Base-by-base conservation (phyloP, 2,888 invertebrate species). In the Mimumesa dahlbomi region DNA sequence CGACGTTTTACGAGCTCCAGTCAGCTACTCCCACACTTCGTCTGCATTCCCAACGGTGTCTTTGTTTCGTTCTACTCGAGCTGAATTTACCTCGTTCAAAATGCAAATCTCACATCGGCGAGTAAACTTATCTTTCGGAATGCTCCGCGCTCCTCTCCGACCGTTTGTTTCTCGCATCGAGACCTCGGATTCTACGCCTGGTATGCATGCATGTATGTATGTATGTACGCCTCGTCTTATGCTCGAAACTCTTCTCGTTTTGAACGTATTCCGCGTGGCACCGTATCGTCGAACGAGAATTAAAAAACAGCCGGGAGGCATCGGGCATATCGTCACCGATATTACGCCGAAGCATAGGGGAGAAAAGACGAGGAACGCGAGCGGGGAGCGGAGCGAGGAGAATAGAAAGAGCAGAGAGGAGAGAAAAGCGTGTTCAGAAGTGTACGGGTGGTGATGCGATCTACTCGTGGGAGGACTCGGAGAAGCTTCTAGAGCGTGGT, bases 401-500 rank as follows among this genome's bases (percentile, higher is more conserved):
- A n/a, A n/a, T n/a, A n/a, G n/a, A n/a, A n/a, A n/a, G n/a, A n/a
- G n/a, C n/a, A n/a, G n/a, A n/a, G 61, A 50, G 50, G 36, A 59
- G 59, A 56, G 65, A 52, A 43, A 50, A 64, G 34, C 54, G 75
- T 61, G 52, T 67, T 70, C 42, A 43, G 61, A 72, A 75, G 69
- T 73, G 65, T 38, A 62, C 34, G 43, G 69, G 63, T 25, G 48
- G 54, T 48, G 72, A 67, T 68, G 75, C 70, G 77, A 79, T 72
- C 77, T 61, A 61, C 68, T 71, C 49, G 73, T 71, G 38, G 48
- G 67, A 77, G 80, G 76, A 74, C 57, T 72, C 58, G 64, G 72
- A 63, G 79, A 73, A 72, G 75, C 70, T 80, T 79, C 72, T 72
- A 79, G 82, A 77, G 76, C 79, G 76, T 77, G 79, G 82, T 79